Base-by-base conservation (phyloP, 2,888 invertebrate genomes). In the Bombyx huttoni region DNA sequence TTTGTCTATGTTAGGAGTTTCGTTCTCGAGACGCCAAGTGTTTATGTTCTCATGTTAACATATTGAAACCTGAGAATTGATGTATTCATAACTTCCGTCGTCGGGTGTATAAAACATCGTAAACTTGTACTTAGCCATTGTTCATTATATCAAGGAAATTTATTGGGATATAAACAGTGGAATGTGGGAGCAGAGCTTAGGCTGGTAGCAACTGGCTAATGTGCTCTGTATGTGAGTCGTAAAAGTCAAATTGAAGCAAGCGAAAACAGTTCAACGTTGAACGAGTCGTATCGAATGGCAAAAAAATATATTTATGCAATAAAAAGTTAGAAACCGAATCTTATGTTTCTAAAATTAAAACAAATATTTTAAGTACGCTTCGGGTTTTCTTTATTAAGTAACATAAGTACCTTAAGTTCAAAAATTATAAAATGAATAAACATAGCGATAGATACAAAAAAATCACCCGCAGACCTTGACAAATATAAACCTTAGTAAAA, bases 41-140 rank as follows among this genome's bases (percentile, higher is more conserved):
- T 40, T 40, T 40, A 40, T 7, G 8, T 40, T 40, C 40, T 40
- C 40, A 40, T 40, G 40, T 40, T 40, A 40, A 40, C 40, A 68
- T 60, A 64, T 59, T 58, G 70, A 66, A 74, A 75, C 63, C 60
- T 54, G 70, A 72, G 68, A 62, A 65, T 59, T 64, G 62, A 69
- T 67, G 70, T 68, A 72, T 77, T 75, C 74, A 75, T 72, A 75
- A 72, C 78, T 75, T 81, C 79, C 77, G 71, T 64, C 64, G 68
- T 64, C 54, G 62, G 62, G 58, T 58, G 52, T 58, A 71, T 71
- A 70, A 74, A 70, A 63, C 68, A 64, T 75, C 72, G 64, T 78
- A 75, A 76, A 74, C 70, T 56, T 61, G 58, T 58, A n/a, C 47
- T 33, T 33, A 40, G 33, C 50, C 57, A 80, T 80, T 79, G 78